Evolutionary conservation across 37 sponge, comb jelly and placozoan genomes (phyloP).

Genomic region (Bolinopsis microptera): DNA sequence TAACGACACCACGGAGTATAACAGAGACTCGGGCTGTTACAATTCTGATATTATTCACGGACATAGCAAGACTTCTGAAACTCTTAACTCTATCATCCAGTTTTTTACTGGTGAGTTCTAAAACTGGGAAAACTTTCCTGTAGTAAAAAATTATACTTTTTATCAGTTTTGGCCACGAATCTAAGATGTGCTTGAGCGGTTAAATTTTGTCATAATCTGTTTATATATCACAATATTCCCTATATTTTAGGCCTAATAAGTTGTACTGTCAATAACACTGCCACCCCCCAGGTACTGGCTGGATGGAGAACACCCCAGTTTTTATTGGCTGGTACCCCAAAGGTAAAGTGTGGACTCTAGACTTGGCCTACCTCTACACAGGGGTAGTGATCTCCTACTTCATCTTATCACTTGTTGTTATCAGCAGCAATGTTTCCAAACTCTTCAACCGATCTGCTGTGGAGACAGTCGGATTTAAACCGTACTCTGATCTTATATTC

Average conservation of each 20-base stretch:
- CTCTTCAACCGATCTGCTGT: slow-evolving; percentile 42
- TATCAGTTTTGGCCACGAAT: not conserved
- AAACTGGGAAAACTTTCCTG: not conserved
- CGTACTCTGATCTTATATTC: slow-evolving; percentile 23
- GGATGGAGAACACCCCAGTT: slow-evolving; percentile 61
- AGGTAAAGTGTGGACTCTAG: not conserved
- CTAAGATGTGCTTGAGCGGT: too few species aligned
- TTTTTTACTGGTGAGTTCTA: not conserved
- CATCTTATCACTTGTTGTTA: slow-evolving; percentile 36
- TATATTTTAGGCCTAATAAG: too few species aligned
- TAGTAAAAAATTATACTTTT: not conserved
- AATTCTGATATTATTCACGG: slow-evolving; percentile 10
- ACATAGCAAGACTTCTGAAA: not conserved
- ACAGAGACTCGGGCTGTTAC: not conserved
- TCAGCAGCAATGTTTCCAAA: slow-evolving; percentile 32
- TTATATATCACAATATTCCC: too few species aligned
- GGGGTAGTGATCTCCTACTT: slow-evolving; percentile 25
- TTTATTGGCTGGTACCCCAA: slow-evolving; percentile 55
- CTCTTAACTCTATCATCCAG: slow-evolving; percentile 12
- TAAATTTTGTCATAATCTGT: too few species aligned
- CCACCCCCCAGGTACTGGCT: slow-evolving; percentile 22
- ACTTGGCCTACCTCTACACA: slow-evolving; percentile 31
- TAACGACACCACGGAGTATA: slow-evolving; percentile 7
- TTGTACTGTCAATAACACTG: too few species aligned
- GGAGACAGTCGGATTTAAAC: slow-evolving; percentile 14